Evolutionary conservation across 2,797 vertebrate genomes (phyloP).

Genomic region (Harpagifer antarcticus): DNA sequence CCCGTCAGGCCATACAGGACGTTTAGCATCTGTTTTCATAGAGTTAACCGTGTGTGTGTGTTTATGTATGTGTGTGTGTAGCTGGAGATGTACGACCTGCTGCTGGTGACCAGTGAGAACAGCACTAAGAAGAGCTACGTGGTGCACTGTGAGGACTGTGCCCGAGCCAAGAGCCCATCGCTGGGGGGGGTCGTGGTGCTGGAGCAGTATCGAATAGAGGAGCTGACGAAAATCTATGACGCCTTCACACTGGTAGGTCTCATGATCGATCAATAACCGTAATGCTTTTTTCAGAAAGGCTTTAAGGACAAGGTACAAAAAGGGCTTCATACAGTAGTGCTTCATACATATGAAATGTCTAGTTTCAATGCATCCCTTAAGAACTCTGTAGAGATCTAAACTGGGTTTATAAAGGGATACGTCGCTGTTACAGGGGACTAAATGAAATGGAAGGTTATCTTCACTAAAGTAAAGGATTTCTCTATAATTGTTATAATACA

Average conservation of each 20-base stretch:
- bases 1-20: background rate
- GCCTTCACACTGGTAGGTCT: constrained; percentile 90
- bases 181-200: constrained; percentile 91
- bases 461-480: too few relatives aligned
- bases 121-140: constrained; percentile 92
- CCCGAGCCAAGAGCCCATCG: constrained; percentile 84
- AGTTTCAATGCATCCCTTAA: too few relatives aligned
- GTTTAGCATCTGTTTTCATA: too few relatives aligned
- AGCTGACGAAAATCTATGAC: constrained; percentile 94
- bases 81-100: constrained; percentile 94
- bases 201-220: constrained; percentile 97
- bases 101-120: constrained; percentile 94
- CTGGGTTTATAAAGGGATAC: too few relatives aligned
- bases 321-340: background rate
- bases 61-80: constrained; percentile 65
- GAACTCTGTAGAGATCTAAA: too few relatives aligned
- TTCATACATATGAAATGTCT: too few relatives aligned
- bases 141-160: constrained; percentile 95
- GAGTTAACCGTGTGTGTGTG: too few relatives aligned
- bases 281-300: background rate
- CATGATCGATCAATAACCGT: background rate
- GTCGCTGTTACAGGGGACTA: too few relatives aligned
- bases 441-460: too few relatives aligned
- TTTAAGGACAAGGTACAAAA: background rate
- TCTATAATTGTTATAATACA: too few relatives aligned